Evolutionary conservation across 1,140 invertebrate species (phyloP).

Genomic region (Zaprionus africanus): DNA sequence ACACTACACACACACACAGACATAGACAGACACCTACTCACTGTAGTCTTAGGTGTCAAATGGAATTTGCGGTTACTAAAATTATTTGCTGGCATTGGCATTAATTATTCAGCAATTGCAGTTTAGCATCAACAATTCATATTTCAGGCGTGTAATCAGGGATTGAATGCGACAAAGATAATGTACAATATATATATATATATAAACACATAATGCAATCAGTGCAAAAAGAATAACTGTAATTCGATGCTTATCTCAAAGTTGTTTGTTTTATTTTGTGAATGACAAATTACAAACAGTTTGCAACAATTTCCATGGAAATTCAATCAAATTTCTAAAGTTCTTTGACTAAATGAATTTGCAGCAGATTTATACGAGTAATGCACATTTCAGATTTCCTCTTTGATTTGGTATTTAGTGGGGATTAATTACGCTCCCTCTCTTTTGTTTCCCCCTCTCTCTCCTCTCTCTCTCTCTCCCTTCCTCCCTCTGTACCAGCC

Average conservation of each 20-base stretch:
- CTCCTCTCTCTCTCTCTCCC: neutral
- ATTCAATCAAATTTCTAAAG: neutral
- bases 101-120: slow-evolving; percentile 22
- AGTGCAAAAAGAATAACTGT: neutral
- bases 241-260: too few species aligned
- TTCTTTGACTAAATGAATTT: neutral
- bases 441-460: neutral
- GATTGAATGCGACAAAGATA: neutral
- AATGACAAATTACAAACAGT: too few species aligned
- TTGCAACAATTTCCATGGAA: too few species aligned
- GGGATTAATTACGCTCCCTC: neutral
- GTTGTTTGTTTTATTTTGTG: neutral
- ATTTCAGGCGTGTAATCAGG: slow-evolving; percentile 13
- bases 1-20: neutral
- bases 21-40: neutral
- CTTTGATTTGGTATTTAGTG: too few species aligned
- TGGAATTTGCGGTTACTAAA: slow-evolving; percentile 38
- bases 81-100: slow-evolving; percentile 17
- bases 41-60: slow-evolving; percentile 38
- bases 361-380: neutral
- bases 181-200: neutral
- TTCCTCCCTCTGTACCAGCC: neutral
- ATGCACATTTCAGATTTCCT: neutral
- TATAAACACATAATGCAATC: neutral
- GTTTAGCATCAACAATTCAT: slow-evolving; percentile 17